Conservation (phyloP, 2,113 vertebrate species). For the Azemiops feae region DNA sequence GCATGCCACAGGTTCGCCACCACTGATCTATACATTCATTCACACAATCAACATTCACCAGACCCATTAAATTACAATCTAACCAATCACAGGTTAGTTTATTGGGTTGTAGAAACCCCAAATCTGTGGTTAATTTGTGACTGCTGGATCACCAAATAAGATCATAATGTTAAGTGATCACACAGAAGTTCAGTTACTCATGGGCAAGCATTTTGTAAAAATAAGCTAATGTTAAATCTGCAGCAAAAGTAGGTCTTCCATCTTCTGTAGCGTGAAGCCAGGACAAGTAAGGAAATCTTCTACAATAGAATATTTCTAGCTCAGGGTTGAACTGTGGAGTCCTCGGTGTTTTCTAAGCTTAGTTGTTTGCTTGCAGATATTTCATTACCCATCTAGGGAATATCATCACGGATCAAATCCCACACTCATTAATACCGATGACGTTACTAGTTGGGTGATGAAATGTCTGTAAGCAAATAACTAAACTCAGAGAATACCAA, state of each 20-base stretch:
- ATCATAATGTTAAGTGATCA: neutral
- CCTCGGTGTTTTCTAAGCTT: neutral
- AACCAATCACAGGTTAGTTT: neutral
- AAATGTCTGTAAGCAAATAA: neutral
- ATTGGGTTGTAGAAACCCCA: neutral
- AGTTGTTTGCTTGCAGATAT: neutral
- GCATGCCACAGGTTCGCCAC: too few species aligned
- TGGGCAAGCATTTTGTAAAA: neutral
- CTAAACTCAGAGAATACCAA: neutral
- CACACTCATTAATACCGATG: neutral
- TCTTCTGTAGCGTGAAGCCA: neutral
- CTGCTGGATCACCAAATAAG: neutral
- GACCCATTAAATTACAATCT: neutral
- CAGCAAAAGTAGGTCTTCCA: neutral
- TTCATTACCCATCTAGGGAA: neutral
- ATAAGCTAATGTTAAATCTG: neutral
- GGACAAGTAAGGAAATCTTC: neutral
- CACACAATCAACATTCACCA: neutral
- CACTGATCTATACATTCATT: neutral
- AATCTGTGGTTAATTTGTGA: neutral
- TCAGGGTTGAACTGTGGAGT: neutral
- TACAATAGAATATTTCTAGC: neutral
- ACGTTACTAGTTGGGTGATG: neutral
- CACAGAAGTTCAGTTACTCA: neutral
- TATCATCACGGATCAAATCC: neutral